phyloP scores from a whole-genome alignment of 2,888 invertebrate genomes.

The Salticus scenicus region DNA sequence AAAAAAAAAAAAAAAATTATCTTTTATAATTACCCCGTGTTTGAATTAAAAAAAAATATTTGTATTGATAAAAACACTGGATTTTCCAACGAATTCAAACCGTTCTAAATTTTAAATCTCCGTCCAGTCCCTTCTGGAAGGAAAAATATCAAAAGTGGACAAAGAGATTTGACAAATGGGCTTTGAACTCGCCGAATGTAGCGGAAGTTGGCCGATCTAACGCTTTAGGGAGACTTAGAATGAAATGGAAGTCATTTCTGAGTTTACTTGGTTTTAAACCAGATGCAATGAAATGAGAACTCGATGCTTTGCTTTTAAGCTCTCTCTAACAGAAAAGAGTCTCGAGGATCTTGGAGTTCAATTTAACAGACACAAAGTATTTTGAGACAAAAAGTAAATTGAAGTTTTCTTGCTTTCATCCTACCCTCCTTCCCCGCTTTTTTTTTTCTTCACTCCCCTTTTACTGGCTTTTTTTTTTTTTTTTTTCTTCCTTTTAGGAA shows the following conservation, averaged over 20 bases:
- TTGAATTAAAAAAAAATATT: too few relatives aligned
- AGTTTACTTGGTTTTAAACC: slow-evolving; percentile 48
- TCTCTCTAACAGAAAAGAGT: not conserved
- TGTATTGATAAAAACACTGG: too few relatives aligned
- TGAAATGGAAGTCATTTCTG: slow-evolving; percentile 66
- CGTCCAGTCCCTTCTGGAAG: too few relatives aligned
- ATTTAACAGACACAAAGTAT: not conserved
- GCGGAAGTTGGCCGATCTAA: slow-evolving; percentile 60
- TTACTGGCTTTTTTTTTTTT: not conserved
- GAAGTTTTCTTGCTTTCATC: too few relatives aligned
- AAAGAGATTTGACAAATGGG: slow-evolving; percentile 66
- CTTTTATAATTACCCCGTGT: too few relatives aligned
- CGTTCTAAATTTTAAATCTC: too few relatives aligned
- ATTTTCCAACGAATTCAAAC: too few relatives aligned
- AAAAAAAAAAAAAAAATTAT: too few relatives aligned
- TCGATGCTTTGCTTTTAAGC: slow-evolving; percentile 5
- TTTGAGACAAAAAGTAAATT: not conserved
- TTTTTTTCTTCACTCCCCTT: too few relatives aligned
- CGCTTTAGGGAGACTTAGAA: slow-evolving; percentile 63
- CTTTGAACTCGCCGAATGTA: slow-evolving; percentile 60
- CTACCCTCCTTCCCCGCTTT: too few relatives aligned
- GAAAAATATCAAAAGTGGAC: slow-evolving; percentile 35
- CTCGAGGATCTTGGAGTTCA: not conserved
- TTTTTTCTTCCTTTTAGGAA: too few relatives aligned
- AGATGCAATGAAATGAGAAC: slow-evolving; percentile 9